Conservation (phyloP, 2,797 vertebrate genomes). For the Eulemur mongoz region DNA sequence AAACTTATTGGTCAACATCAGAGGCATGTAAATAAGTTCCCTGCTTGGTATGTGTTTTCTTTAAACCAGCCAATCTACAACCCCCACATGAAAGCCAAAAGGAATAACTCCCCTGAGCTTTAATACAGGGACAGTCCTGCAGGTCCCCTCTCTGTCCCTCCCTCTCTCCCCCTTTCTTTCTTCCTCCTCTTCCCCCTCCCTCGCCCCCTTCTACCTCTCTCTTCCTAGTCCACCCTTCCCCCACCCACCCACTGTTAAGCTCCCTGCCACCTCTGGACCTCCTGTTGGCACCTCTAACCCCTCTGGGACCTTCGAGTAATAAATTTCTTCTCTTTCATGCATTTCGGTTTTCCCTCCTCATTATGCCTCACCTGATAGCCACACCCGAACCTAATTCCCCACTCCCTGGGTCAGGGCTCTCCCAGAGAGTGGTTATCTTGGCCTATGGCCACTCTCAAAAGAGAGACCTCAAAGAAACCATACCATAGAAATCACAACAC, state of each 20-base stretch:
- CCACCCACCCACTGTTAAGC: background rate
- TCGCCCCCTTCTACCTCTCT: background rate
- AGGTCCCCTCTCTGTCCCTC: background rate
- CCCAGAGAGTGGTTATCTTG: background rate
- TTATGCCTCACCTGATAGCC: no score
- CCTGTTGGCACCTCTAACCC: background rate
- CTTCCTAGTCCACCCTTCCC: background rate
- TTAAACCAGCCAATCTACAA: background rate
- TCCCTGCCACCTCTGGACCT: background rate
- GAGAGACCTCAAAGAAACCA: background rate
- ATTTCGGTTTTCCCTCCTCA: background rate
- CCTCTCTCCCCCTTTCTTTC: background rate
- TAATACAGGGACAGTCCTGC: background rate
- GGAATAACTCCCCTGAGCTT: background rate
- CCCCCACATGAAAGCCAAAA: background rate
- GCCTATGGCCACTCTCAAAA: background rate
- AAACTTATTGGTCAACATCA: background rate
- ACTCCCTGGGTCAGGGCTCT: background rate
- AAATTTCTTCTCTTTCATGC: background rate
- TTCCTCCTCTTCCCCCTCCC: no score
- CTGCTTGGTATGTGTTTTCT: background rate
- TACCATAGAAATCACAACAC: background rate
- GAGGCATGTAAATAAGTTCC: background rate
- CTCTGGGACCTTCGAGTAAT: background rate
- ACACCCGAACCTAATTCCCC: background rate